Base-by-base conservation (phyloP, 2,113 vertebrate species). In the Hippopotamus amphibius region DNA sequence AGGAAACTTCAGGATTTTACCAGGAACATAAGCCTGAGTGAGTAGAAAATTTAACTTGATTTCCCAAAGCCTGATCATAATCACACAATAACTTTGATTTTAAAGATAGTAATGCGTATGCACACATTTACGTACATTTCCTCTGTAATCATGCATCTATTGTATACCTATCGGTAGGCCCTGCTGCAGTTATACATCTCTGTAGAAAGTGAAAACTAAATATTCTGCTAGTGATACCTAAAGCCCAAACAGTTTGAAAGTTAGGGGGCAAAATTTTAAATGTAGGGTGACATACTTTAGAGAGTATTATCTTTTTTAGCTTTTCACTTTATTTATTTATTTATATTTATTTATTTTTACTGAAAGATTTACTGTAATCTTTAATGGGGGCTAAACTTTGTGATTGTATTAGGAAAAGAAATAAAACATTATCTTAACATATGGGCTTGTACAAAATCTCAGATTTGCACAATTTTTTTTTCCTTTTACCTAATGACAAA, bases 61-160 rank as follows among this genome's bases (percentile, higher is more conserved):
- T 96, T 97, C 26, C 3, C 30, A 74, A 94, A 92, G 66, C 13
- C 72, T 95, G 37, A 95, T 96, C 66, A 79, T 66, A 97, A 86
- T 88, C 97, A 98, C 94, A 96, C 85, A 97, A 96, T 97, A 97
- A 95, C 68, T 94, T 94, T 98, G 96, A 97, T 97, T 98, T 97
- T 96, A 90, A 97, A 96, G 77, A 83, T 1, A 90, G 37, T 11
- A n/a, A 33, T 37, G 95, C 16, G n/a, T 88, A 88, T 83, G 2
- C 12, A 95, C 28, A 86, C 26, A 96, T 82, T 95, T 41, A 0
- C 87, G 86, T 19, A 88, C 9, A 76, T 94, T 97, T 79, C 74
- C 81, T 77, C 22, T 96, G 48, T n/a, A 97, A 94, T 95, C 83
- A 92, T 63, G 24, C 72, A 80, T 77, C 94, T 74, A 97, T 97